A percentile compares a stretch with the other conserved stretches of the same genome.
phyloP scores from a whole-genome alignment of 1,140 invertebrate species.

The Gryllus bimaculatus region DNA sequence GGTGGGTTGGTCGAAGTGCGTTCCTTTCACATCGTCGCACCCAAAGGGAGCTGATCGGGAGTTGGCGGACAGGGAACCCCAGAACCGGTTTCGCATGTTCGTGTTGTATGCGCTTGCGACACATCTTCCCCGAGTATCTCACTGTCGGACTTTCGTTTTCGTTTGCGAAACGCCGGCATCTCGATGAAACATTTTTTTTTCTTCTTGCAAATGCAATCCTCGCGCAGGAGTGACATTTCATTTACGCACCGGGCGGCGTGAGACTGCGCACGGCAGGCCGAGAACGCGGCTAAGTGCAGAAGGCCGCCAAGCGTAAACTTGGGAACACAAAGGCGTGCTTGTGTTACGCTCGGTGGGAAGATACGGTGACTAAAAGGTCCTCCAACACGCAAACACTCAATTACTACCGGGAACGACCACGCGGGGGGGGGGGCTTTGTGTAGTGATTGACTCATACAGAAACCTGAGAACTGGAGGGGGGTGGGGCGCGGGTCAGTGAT shows the following conservation, averaged over 20 bases:
- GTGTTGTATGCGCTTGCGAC: neutral
- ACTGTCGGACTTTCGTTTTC: neutral
- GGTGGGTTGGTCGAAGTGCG: too few species aligned
- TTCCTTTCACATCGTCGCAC: too few species aligned
- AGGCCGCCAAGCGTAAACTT: neutral
- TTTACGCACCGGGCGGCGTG: neutral
- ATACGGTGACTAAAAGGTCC: neutral
- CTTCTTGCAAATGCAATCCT: neutral
- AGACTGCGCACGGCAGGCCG: neutral
- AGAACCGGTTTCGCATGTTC: neutral
- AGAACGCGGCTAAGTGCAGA: neutral
- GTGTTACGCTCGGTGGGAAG: neutral
- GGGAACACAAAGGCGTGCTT: neutral
- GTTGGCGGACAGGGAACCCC: too few species aligned
- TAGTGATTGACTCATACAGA: too few species aligned
- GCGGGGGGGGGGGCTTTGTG: too few species aligned
- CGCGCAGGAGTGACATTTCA: neutral
- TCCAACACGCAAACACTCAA: neutral
- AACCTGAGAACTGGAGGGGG: too few species aligned
- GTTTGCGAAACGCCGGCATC: neutral
- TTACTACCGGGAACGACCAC: neutral
- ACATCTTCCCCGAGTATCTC: neutral
- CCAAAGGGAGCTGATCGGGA: too few species aligned
- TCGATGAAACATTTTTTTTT: neutral
- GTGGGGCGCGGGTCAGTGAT: too few species aligned